Base-by-base conservation (phyloP, 2,888 invertebrate species). In the Diabrotica balteata region DNA sequence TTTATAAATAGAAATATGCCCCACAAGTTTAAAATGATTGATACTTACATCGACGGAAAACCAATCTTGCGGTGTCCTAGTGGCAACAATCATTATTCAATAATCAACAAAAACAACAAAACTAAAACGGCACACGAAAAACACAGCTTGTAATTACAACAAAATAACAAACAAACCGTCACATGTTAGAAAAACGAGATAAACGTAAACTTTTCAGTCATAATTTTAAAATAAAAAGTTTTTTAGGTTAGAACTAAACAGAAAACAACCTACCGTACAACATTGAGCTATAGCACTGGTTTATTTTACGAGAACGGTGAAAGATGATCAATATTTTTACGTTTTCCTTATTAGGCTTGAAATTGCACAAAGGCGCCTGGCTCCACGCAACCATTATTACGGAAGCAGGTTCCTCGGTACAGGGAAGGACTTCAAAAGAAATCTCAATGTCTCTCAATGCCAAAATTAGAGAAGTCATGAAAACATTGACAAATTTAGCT, bases 191-290 rank as follows among this genome's bases (percentile, higher is more conserved):
- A 65, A 70, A 73, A 65, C 70, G 66, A 60, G 65, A 68, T 63
- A 72, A 72, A 76, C 67, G 64, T 53, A 69, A 72, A 72, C 61
- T 73, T 72, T 72, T 71, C 67, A 70, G 69, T 72, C 58, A 73
- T 72, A 73, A 72, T 72, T 74, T 72, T 65, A 66, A 71, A 75
- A 72, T 70, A 66, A 74, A 77, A 75, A 75, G 65, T 67, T 75
- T 78, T 76, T 58, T 75, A 79, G 79, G 79, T 79, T 79, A 79
- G 76, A 71, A 75, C 74, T 70, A 73, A 77, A 76, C 72, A 72
- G 70, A 78, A 78, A 75, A 71, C 75, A 78, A 79, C 80, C 80
- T 81, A 80, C 80, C 79, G 77, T 78, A 78, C 75, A 75, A 78
- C 76, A 79, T 75, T 76, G 78, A 76, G 72, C 76, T 73, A 75